Evolutionary conservation across 2,797 vertebrate genomes (phyloP), one percentile per base, ranked within the genome.

Genomic region (Alcedo quadribrachys): DNA sequence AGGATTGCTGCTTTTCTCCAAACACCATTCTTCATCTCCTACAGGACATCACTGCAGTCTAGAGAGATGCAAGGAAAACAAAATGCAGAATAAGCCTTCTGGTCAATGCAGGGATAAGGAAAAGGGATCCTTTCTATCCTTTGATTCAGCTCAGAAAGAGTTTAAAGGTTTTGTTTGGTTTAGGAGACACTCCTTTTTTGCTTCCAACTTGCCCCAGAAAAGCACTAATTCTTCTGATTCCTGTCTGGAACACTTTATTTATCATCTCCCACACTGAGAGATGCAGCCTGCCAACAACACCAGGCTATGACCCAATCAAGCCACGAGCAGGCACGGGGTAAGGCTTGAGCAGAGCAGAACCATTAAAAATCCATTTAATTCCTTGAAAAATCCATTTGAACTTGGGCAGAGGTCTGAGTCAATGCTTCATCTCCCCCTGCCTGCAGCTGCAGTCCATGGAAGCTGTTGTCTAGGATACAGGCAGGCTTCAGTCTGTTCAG

Each of bases 391-490:
- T 83, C n/a, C 80, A 87, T 87, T 85, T 91, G n/a, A 69, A 84
- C 79, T 77, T 50, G n/a, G 63, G 32, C 54, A 24, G 17, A 61
- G 63, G 50, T 87, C 82, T 88, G 83, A 88, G 67, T 85, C 85
- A 37, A 37, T 50, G 55, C 42, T 57, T 73, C 76, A 40, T 73
- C 30, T 81, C 45, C 62, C 33, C 61, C 60, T 88, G 69, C 65
- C 62, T 75, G 84, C 80, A 93, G 76, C 80, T 89, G 73, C 58
- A 71, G 76, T 35, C 74, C 69, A 37, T 53, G 65, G 86, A 65
- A 82, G 50, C 57, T 84, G 90, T 90, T 92, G 92, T 96, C 93
- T 93, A 86, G 95, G 92, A 66, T 86, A 92, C 83, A 65, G 67
- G 60, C 83, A 75, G 50, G 46, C 55, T 93, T 37, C 37, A 13